Conservation (phyloP, 2,113 vertebrate genomes). For the Urocynchramus pylzowi region DNA sequence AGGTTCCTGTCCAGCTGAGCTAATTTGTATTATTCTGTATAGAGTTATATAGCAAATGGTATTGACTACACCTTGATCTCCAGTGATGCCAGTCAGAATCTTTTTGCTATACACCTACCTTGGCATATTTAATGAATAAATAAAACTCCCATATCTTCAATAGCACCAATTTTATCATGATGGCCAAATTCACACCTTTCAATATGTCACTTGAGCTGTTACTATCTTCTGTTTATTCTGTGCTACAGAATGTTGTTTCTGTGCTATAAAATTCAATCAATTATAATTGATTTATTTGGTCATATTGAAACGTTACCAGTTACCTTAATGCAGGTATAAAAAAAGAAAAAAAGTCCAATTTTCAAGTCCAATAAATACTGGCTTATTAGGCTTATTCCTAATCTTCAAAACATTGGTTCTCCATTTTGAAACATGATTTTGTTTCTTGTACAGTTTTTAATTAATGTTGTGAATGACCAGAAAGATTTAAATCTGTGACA, state of each 20-base stretch:
- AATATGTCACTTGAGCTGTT: neutral
- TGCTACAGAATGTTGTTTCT: neutral
- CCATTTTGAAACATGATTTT: neutral
- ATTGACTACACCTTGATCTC: neutral
- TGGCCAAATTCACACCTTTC: neutral
- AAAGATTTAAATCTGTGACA: neutral
- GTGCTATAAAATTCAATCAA: neutral
- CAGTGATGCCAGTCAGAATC: neutral
- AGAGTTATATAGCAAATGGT: neutral
- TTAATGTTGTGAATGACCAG: neutral
- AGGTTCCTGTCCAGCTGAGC: neutral
- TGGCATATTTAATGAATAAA: neutral
- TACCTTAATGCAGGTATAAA: neutral
- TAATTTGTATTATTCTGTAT: neutral
- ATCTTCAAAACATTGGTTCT: neutral
- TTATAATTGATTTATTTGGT: neutral
- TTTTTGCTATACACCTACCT: neutral
- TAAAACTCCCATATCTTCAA: neutral
- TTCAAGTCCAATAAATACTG: neutral
- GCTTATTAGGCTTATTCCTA: neutral
- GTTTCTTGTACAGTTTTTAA: neutral
- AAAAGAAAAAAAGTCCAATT: neutral
- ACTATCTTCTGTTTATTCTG: neutral
- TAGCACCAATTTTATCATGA: neutral
- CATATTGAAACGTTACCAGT: neutral